These are phyloP conservation scores for Imbricaverruca yamaguchii DNA, from an alignment of 2,888 invertebrate genomes.

Conservation along the genomic window DNA sequence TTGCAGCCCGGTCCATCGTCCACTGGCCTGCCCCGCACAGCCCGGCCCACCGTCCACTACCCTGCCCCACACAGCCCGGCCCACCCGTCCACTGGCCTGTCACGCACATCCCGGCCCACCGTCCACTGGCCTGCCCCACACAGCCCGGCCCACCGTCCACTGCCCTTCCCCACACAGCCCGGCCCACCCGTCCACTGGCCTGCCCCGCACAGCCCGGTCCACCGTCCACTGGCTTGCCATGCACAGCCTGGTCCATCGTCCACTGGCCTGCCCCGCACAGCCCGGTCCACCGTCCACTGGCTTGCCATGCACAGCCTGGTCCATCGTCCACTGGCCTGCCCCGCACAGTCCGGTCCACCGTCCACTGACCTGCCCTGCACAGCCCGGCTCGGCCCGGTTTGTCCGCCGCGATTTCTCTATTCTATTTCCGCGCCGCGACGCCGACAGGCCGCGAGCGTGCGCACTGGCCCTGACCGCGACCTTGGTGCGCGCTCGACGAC, in stretches of 20 bases:
- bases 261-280: background rate
- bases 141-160: no score
- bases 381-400: background rate
- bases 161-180: no score
- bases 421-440: background rate
- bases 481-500: background rate
- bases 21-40: no score
- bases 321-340: background rate
- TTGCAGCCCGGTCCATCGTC: no score
- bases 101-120: background rate
- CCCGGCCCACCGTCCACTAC: background rate
- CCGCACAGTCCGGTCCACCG: background rate
- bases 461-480: background rate
- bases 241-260: background rate
- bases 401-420: constrained; percentile 2
- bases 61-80: no score
- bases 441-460: background rate
- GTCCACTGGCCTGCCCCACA: background rate
- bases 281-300: no score
- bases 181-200: background rate
- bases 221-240: background rate
- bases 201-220: no score
- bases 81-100: background rate
- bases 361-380: background rate
- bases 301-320: background rate